Evolutionary conservation across 2,888 invertebrate genomes (phyloP), one percentile per base, ranked within the genome.

Genomic region (Chrysotoxum bicinctum): DNA sequence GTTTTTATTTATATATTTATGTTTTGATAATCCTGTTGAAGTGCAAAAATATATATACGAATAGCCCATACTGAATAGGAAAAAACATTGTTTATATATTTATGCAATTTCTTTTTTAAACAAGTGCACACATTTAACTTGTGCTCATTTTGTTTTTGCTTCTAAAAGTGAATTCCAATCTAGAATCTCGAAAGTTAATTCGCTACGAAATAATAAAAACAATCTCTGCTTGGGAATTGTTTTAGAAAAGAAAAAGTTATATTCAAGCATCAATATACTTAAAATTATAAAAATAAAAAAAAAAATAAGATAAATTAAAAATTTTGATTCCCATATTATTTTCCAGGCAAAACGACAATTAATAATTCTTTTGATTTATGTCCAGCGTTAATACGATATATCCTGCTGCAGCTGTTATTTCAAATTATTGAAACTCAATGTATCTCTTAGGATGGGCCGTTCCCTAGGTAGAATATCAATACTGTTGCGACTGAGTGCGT

Each of bases 381-480:
- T 30, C 12, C 40, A 48, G 50, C 6, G 10, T 50, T 83, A 70
- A 21, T 69, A 52, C 35, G 77, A 60, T 16, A 82, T 21, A 73
- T 69, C 56, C 73, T 48, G 58, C 56, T 37, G 69, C 48, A 48
- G 76, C 48, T 84, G 87, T 83, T 87, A 87, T 80, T 87, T 87
- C 35, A 84, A 80, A 70, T 80, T 84, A 35, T 52, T 84, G 60
- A 84, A 87, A 66, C 84, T 87, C 37, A 79, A 60, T 14, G 75
- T 79, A 16, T 79, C 83, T 40, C 72, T 75, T n/a, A 83, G 40
- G 37, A 87, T 73, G n/a, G 79, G 75, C 9, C 87, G 60, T 19
- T 87, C 83, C n/a, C 75, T 90, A 35, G 91, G 89, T 77, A 91
- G 87, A 50, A 91, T 90, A 77, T 92, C 92, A 88, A 91, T 90